Conservation (phyloP, 2,888 invertebrate species). For the Xestobium rufovillosum region DNA sequence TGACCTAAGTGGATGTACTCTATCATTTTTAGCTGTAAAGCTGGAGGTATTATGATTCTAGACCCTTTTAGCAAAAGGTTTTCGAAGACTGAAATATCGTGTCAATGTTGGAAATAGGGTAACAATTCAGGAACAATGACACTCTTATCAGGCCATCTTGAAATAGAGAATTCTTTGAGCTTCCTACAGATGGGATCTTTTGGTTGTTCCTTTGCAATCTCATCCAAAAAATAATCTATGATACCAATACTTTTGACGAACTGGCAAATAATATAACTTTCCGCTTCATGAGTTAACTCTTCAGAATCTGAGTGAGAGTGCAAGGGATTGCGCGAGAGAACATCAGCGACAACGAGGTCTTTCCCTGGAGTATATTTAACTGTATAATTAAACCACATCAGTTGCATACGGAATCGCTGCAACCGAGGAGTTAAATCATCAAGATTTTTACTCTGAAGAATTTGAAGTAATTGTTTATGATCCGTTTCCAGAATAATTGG, state of each 20-base stretch:
- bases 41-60: slow-evolving; percentile 4
- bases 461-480: slow-evolving; percentile 6
- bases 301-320: not conserved
- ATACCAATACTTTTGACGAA: not conserved
- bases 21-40: not conserved
- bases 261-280: not conserved
- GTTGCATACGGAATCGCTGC: slow-evolving; percentile 2
- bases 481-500: slow-evolving; percentile 2
- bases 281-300: slow-evolving; percentile 1
- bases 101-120: slow-evolving; percentile 4
- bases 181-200: not conserved
- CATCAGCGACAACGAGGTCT: slow-evolving; percentile 20
- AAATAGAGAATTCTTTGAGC: not conserved
- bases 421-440: slow-evolving; percentile 8
- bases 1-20: slow-evolving; percentile 3
- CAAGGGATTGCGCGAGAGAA: slow-evolving; percentile 19
- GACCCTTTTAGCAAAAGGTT: slow-evolving; percentile 2
- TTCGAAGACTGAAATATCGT: not conserved
- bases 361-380: slow-evolving; percentile 4
- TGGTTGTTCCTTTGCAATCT: slow-evolving; percentile 1
- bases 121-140: not conserved
- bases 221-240: slow-evolving; percentile 1
- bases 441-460: slow-evolving; percentile 3
- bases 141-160: slow-evolving; percentile 1
- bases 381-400: slow-evolving; percentile 2